Evolutionary conservation across 2,113 vertebrate genomes (phyloP).

Genomic region (Puntigrus tetrazona): DNA sequence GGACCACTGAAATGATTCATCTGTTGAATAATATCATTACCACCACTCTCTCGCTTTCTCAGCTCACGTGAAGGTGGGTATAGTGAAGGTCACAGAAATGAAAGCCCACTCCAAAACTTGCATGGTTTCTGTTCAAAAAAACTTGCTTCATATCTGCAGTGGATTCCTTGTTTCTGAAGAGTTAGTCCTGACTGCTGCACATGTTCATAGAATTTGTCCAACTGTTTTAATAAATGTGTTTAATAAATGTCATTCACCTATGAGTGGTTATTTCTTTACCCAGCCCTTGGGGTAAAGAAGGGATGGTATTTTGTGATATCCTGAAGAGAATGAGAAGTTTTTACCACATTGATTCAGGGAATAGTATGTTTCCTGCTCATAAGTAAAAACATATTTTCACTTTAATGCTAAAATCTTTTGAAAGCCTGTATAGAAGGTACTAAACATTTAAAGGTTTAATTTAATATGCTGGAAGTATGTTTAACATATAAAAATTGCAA

Average conservation of each 20-base stretch:
- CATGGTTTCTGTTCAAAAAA: slow-evolving; percentile 45
- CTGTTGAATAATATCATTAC: background rate
- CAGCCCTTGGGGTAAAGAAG: background rate
- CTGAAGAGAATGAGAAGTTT: background rate
- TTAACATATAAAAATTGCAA: background rate
- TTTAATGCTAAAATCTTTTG: background rate
- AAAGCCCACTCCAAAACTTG: background rate
- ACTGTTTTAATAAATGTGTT: background rate
- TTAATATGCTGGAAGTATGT: background rate
- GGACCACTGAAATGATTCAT: too few species aligned
- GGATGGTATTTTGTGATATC: background rate
- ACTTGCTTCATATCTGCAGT: slow-evolving; percentile 66
- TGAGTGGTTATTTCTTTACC: background rate
- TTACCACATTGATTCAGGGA: background rate
- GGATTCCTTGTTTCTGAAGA: slow-evolving; percentile 70
- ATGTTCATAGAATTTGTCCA: background rate
- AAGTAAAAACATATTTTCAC: background rate
- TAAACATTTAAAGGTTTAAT: background rate
- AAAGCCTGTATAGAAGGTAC: background rate
- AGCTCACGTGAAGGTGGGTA: slow-evolving; percentile 10
- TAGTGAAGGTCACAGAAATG: background rate
- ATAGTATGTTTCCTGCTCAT: background rate
- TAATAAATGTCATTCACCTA: background rate
- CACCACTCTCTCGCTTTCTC: background rate
- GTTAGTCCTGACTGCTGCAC: slow-evolving; percentile 79